Evolutionary conservation across 2,113 vertebrate species (phyloP), one percentile per base, ranked within the genome.

Genomic region (Halichoeres trimaculatus): DNA sequence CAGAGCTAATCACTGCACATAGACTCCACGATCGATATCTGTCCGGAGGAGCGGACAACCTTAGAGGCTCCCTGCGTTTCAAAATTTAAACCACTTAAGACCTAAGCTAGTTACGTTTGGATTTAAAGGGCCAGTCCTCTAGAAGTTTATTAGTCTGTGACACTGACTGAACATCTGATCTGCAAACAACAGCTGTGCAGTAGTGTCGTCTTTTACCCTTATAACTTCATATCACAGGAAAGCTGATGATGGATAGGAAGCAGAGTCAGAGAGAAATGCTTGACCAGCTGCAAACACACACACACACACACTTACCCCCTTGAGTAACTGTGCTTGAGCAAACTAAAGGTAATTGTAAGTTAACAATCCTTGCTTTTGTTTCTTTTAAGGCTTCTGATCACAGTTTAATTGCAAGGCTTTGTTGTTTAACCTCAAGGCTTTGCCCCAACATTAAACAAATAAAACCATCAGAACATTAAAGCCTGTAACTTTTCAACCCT

Each of bases 1-100:
- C 72, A 80, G 73, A 85, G 73, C 72, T 88, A 87, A 90, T 88
- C 84, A 80, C 85, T 79, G 78, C 70, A 74, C 66, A 86, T 74
- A 61, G 76, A 77, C 62, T 62, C 58, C 20, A 55, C 1, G 71
- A 85, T 89, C 90, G 53, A 90, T 91, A 86, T 60, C 51, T 6
- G 22, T 73, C 78, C 72, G 20, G 74, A 82, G 57, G 71, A 84
- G 71, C 48, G 30, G 76, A 73, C 77, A 83, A 76, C 67, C 74
- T 82, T 47, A 60, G 53, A 80, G 81, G 45, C 34, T 2, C 34
- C 55, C 48, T 60, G 57, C 48, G 26, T 74, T 68, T 35, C 76
- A 70, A 53, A 84, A 52, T 34, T 63, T 20, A 68, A 67, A 86
- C 73, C 59, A 20, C 56, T 74, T 73, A 60, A 81, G 48, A 50